Percentiles rank a stretch among this genome's conserved stretches.
phyloP scores from a whole-genome alignment of 2,888 invertebrate species.

The Eupeodes latifasciatus region DNA sequence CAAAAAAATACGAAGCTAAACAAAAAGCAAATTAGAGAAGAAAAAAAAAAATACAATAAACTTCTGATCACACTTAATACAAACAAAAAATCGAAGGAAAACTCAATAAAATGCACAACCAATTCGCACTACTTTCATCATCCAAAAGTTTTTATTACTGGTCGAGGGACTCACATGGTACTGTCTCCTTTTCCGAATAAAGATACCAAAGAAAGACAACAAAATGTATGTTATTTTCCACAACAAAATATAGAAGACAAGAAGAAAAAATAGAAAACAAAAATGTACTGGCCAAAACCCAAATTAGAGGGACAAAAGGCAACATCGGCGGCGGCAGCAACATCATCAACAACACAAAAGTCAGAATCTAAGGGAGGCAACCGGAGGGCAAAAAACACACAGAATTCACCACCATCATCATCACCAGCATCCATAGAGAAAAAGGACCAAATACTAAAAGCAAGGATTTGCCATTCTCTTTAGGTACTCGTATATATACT shows the following conservation, averaged over 20 bases:
- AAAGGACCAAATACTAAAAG: slow-evolving; percentile 18
- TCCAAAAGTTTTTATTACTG: slow-evolving; percentile 59
- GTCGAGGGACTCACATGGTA: slow-evolving; percentile 36
- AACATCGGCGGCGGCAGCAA: slow-evolving; percentile 38
- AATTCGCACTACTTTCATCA: slow-evolving; percentile 61
- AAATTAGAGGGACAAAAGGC: slow-evolving; percentile 67
- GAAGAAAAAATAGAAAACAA: slow-evolving; percentile 27
- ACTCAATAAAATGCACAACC: slow-evolving; percentile 57
- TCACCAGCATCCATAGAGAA: background rate
- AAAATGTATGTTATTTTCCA: slow-evolving; percentile 43
- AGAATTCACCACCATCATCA: slow-evolving; percentile 33
- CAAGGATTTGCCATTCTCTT: slow-evolving; percentile 22
- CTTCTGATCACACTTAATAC: slow-evolving; percentile 53
- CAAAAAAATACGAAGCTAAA: slow-evolving; percentile 29
- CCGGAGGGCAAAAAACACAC: background rate
- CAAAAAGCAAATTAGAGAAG: background rate
- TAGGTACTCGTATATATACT: slow-evolving; percentile 8
- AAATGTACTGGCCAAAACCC: slow-evolving; percentile 61
- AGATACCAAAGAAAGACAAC: background rate
- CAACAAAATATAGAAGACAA: slow-evolving; percentile 13
- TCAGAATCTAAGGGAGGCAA: slow-evolving; percentile 24
- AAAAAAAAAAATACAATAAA: slow-evolving; percentile 47
- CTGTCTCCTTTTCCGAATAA: background rate
- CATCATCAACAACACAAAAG: slow-evolving; percentile 69
- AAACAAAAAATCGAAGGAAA: slow-evolving; percentile 19